phyloP scores from a whole-genome alignment of 2,888 invertebrate species.

The Oligia latruncula region DNA sequence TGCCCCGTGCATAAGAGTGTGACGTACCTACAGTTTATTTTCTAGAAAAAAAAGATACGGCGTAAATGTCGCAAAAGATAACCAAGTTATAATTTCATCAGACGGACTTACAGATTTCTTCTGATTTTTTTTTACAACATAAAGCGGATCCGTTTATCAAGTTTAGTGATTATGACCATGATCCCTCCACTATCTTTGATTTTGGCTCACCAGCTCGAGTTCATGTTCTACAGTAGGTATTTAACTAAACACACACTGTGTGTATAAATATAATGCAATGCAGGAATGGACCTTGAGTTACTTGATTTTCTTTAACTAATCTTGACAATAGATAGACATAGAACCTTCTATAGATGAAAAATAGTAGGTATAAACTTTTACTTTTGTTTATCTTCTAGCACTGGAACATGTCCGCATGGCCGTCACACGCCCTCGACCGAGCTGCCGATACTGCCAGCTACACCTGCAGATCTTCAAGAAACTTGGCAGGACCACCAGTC shows the following conservation, averaged over 20 bases:
- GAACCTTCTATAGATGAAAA: not conserved
- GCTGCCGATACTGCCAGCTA: conserved; percentile 94
- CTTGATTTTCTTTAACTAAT: not conserved
- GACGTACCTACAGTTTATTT: not conserved
- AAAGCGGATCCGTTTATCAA: not conserved
- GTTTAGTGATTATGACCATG: not conserved
- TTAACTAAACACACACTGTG: too few species aligned
- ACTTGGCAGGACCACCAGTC: conserved; percentile 94
- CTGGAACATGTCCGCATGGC: conserved; percentile 97
- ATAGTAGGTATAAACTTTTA: not conserved
- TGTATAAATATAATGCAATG: not conserved
- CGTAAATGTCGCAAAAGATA: not conserved
- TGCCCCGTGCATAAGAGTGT: not conserved
- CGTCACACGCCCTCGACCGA: conserved; percentile 93
- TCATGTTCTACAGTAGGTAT: not conserved
- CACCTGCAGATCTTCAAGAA: conserved; percentile 94
- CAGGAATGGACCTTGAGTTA: not conserved
- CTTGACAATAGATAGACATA: not conserved
- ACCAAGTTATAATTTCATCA: not conserved
- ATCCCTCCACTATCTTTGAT: not conserved
- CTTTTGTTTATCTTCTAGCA: conserved; percentile 81
- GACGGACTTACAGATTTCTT: not conserved
- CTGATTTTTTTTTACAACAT: not conserved
- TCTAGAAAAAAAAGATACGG: not conserved
- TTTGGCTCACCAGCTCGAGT: not conserved